Conservation (phyloP, 1,140 invertebrate genomes). For the Drosophila novamexicana region DNA sequence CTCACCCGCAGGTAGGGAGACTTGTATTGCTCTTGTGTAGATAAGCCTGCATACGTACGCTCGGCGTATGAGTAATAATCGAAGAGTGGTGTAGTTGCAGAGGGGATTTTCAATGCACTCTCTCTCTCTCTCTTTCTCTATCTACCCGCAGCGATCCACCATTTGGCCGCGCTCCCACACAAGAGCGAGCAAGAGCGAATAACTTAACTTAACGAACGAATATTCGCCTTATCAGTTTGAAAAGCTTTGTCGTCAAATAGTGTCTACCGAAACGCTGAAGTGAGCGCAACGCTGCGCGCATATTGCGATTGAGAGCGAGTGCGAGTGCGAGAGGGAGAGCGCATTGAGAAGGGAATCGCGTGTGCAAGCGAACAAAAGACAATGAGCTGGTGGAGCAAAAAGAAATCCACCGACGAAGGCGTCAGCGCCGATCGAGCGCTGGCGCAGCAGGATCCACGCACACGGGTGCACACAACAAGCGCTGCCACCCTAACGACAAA, state of each 20-base stretch:
- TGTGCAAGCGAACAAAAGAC: constrained; percentile 7
- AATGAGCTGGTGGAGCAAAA: constrained; percentile 63
- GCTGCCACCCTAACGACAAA: constrained; percentile 73
- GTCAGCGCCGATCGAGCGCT: constrained; percentile 36
- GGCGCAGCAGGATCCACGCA: constrained; percentile 72
- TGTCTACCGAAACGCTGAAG: constrained; percentile 8
- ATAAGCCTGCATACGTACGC: not conserved
- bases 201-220: constrained; percentile 3
- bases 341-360: not conserved
- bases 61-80: constrained; percentile 40
- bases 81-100: constrained; percentile 1
- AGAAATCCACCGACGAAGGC: constrained; percentile 52
- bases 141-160: not conserved
- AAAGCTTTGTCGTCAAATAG: constrained; percentile 25
- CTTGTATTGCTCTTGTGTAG: not conserved
- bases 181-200: constrained; percentile 9
- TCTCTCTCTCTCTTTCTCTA: not conserved
- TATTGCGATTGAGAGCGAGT: not conserved
- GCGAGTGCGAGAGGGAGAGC: not conserved
- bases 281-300: constrained; percentile 4
- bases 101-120: not conserved
- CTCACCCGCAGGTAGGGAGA: constrained; percentile 12
- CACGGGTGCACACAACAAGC: constrained; percentile 68
- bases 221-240: constrained; percentile 9
- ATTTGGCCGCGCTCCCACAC: too few relatives aligned